Percentiles rank a stretch among this genome's conserved stretches.
phyloP scores from a whole-genome alignment of 2,797 vertebrate genomes.

The Emys orbicularis region DNA sequence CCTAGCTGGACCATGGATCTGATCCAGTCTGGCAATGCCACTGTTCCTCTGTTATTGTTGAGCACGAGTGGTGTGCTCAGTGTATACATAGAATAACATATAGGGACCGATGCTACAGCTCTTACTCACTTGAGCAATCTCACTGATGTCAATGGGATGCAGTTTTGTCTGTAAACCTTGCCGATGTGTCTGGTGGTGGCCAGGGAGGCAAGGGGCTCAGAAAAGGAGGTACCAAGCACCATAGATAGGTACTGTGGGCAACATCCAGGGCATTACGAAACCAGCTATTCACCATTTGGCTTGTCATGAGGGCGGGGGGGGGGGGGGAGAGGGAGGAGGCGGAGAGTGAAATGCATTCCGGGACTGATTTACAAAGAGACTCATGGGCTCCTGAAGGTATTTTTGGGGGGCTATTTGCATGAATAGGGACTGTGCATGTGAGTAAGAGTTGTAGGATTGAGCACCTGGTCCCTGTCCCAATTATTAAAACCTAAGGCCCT shows the following conservation, averaged over 20 bases:
- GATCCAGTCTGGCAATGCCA: background rate
- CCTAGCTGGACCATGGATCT: background rate
- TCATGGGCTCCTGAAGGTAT: background rate
- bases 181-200: background rate
- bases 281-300: background rate
- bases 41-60: background rate
- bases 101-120: background rate
- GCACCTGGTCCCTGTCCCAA: background rate
- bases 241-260: background rate
- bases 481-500: background rate
- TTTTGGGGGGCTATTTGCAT: background rate
- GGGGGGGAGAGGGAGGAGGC: fast-evolving
- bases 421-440: background rate
- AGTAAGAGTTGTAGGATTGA: background rate
- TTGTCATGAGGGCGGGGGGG: background rate
- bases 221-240: background rate
- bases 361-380: background rate
- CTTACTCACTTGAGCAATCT: background rate
- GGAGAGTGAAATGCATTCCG: background rate
- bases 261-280: background rate
- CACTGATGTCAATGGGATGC: background rate
- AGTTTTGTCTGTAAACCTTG: background rate
- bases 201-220: background rate
- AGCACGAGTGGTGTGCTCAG: background rate
- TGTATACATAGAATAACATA: background rate